Evolutionary conservation across 2,113 vertebrate genomes (phyloP), one percentile per base, ranked within the genome.

Genomic region (Xenopus borealis): DNA sequence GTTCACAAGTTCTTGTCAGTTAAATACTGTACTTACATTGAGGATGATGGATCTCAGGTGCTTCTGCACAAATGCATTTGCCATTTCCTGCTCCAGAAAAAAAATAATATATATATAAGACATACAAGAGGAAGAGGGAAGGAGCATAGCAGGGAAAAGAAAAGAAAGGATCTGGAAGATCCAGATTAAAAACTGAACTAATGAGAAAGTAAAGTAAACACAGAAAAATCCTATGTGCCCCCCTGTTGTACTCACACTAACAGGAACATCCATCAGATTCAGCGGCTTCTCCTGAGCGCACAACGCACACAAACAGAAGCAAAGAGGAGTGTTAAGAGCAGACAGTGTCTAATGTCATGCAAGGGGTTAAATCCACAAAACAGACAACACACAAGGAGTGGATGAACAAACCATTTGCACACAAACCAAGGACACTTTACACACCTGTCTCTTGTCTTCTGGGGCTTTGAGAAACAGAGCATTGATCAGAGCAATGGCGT

Each of bases 391-490:
- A 63, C 17, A 17, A 30, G 63, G n/a, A 12, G 17, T 10, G 17
- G 8, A 23, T 40, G 33, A 9, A 40, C 33, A 40, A 40, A 40
- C 4, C 13, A 16, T 13, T 11, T 44, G 79, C 53, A 50, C 45
- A 59, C 63, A 16, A 8, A 53, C 67, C 7, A 23, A 40, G 66
- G 8, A 78, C 40, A 52, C 44, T 47, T 20, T 53, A 55, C 12
- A 77, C 78, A 98, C 97, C 97, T 99, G 97, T 79, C 96, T 90
- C 78, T 96, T 92, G 83, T 99, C 97, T 85, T 99, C 97, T 0
- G 97, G 97, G 3, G 97, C 95, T 86, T 99, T 99, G 83, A 99
- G 92, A 86, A 99, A 98, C 62, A 99, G 94, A 20, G 97, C 97
- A 0, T 99, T 99, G 87, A 99, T 98, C 84, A 99, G 91, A 23